Conservation (phyloP, 2,113 vertebrate species). For the Butorides virescens region DNA sequence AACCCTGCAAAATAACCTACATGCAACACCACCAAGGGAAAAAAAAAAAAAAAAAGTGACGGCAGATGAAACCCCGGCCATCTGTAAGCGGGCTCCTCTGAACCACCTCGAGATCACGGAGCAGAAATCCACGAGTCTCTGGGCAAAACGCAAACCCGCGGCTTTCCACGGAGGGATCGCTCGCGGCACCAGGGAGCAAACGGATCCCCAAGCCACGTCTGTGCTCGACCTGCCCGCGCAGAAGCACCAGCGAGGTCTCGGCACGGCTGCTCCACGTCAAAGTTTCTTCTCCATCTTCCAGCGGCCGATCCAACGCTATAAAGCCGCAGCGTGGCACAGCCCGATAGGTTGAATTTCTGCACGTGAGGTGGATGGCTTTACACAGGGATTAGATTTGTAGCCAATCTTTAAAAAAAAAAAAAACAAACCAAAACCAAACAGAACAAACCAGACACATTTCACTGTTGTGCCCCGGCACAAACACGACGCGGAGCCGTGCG, state of each 20-base stretch:
- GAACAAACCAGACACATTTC: background rate
- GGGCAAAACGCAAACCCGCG: accelerated
- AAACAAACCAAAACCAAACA: too few relatives aligned
- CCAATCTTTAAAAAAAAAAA: background rate
- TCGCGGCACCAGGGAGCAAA: accelerated
- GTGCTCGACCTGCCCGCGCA: background rate
- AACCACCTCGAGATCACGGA: background rate
- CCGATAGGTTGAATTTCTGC: background rate
- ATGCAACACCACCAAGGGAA: too few relatives aligned
- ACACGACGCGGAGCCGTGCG: background rate
- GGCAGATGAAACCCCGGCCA: background rate
- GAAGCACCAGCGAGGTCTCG: background rate
- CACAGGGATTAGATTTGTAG: background rate
- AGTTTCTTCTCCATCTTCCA: slow-evolving; percentile 11
- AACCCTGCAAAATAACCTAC: background rate
- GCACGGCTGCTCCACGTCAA: background rate
- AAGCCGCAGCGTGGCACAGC: slow-evolving; percentile 8
- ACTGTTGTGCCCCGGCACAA: background rate
- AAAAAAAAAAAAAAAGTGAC: background rate
- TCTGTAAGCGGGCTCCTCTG: accelerated
- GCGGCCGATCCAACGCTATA: background rate
- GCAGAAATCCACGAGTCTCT: accelerated
- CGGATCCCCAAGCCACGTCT: background rate
- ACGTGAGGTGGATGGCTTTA: slow-evolving; percentile 2
- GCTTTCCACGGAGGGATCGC: too few relatives aligned